phyloP scores from a whole-genome alignment of 2,888 invertebrate genomes.

The Alviniconcha strummeri region DNA sequence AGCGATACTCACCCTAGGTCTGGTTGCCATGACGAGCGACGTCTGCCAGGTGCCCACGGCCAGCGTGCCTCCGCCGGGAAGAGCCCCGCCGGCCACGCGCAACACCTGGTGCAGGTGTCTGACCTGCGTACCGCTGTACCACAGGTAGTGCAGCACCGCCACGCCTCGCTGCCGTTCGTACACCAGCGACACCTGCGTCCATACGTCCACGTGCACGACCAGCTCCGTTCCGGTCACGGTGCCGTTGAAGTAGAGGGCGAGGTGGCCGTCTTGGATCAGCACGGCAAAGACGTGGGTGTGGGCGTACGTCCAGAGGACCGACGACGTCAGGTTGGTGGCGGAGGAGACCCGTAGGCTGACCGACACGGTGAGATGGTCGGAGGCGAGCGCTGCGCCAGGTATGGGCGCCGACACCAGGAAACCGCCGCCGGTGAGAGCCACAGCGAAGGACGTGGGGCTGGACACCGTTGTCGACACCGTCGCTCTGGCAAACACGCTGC shows the following conservation, averaged over 20 bases:
- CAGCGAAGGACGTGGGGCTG: slow-evolving; percentile 12
- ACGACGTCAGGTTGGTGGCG: slow-evolving; percentile 21
- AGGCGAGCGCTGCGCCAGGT: not conserved
- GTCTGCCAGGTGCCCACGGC: slow-evolving; percentile 49
- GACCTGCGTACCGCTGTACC: not conserved
- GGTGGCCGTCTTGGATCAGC: slow-evolving; percentile 34
- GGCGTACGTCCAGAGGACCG: slow-evolving; percentile 26
- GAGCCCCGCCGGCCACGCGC: slow-evolving; percentile 39
- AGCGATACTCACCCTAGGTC: slow-evolving; percentile 37
- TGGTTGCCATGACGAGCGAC: slow-evolving; percentile 33
- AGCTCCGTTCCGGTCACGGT: slow-evolving; percentile 32
- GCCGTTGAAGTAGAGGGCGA: slow-evolving; percentile 37
- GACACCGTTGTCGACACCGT: not conserved
- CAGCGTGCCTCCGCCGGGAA: slow-evolving; percentile 48
- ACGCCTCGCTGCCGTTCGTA: slow-evolving; percentile 36
- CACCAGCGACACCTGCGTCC: slow-evolving; percentile 45
- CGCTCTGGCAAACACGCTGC: slow-evolving; percentile 17
- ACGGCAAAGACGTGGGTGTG: slow-evolving; percentile 37
- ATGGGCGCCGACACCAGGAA: slow-evolving; percentile 19
- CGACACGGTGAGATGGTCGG: slow-evolving; percentile 11
- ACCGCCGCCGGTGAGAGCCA: slow-evolving; percentile 11
- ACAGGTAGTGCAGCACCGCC: slow-evolving; percentile 40
- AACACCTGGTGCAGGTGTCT: slow-evolving; percentile 23
- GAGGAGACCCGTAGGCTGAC: slow-evolving; percentile 21
- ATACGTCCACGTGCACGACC: slow-evolving; percentile 37